Base-by-base conservation (phyloP, 92 coral and sea anemone species). In the Parazoanthus swiftii region DNA sequence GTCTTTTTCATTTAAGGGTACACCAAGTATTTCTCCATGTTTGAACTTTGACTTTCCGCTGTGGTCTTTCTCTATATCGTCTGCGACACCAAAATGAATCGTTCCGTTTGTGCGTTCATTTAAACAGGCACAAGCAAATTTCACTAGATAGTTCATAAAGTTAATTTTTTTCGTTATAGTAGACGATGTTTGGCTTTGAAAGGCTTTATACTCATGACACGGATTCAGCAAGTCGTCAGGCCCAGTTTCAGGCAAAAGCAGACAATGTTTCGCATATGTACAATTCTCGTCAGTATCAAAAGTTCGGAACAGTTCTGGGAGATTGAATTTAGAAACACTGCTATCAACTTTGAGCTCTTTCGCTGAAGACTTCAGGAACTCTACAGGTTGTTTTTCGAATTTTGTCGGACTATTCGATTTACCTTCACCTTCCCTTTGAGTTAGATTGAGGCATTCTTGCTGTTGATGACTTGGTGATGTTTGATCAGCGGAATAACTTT, bases 41-140 rank as follows among this genome's bases (percentile, higher is more conserved):
- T 86, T 86, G 80, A 23, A 86, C 48, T 51, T 86, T 3, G 89
- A 6, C 3, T 75, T 75, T 35, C 82, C 82, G 13, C 21, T 21
- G 6, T 75, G 15, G 43, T 83, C 86, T 26, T 75, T 77, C 9
- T 44, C 89, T 43, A n/a, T 46, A 35, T 91, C 89, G 70, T 91
- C 93, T 15, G 86, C 93, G 25, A 91, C 93, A n/a, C 93, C 93
- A 67, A 88, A 91, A 81, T 91, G 93, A 48, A 91, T 91, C 0
- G 93, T 91, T 85, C 93, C 93, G 33, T 91, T 91, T n/a, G 93
- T 88, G 67, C 93, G 83, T 79, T 79, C 91, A 46, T 91, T 91
- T 4, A 91, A 35, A 74, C 93, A 91, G 46, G 86, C 86, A 80
- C 91, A 88, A 21, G 93, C 91, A 88, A 91, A 91, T 35, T 87